Conservation (phyloP, 1,140 invertebrate species). For the Neodiprion fabricii region DNA sequence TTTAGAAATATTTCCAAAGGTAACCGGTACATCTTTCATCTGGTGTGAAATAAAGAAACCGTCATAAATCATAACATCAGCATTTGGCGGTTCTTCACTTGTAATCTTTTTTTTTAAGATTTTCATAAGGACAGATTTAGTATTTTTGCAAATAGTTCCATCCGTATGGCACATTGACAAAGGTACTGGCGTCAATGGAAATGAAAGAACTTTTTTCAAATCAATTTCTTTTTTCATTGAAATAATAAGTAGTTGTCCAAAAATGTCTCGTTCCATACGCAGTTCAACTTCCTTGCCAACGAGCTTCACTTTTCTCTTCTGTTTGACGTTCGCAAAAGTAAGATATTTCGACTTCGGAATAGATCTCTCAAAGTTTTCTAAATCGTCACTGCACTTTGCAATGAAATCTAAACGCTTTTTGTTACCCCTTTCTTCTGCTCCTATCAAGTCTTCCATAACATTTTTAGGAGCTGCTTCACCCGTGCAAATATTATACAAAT, state of each 20-base stretch:
- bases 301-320: too few species aligned
- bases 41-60: conserved; percentile 32
- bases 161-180: conserved; percentile 31
- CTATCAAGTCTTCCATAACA: too few species aligned
- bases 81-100: not conserved
- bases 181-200: conserved; percentile 29
- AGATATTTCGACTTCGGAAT: too few species aligned
- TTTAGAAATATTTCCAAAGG: conserved; percentile 38
- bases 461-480: too few species aligned
- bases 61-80: conserved; percentile 32
- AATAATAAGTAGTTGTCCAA: conserved; percentile 30
- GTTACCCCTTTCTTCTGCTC: too few species aligned
- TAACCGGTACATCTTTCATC: conserved; percentile 31
- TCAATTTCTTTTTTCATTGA: conserved; percentile 28
- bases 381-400: too few species aligned
- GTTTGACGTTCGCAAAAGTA: too few species aligned
- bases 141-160: conserved; percentile 33
- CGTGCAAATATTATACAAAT: too few species aligned
- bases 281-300: conserved; percentile 31
- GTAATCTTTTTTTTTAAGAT: not conserved
- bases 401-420: too few species aligned
- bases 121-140: conserved; percentile 18
- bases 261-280: conserved; percentile 33
- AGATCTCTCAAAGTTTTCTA: too few species aligned
- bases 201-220: conserved; percentile 30